Evolutionary conservation across 2,888 invertebrate species (phyloP), one percentile per base, ranked within the genome.

Genomic region (Erpobdella octoculata): DNA sequence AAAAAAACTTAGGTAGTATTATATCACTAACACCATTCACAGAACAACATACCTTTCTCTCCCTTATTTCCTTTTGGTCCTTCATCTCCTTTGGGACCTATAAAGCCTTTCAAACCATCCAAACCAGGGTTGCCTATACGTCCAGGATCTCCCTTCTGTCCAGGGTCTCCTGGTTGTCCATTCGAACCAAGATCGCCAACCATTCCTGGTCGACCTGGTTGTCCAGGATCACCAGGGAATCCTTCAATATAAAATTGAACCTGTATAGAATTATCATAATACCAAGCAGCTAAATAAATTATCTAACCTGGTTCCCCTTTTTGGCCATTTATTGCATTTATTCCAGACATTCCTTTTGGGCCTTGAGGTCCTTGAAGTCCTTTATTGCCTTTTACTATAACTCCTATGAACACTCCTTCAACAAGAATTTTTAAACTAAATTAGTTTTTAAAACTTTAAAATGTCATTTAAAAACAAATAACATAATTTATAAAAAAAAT

Each of bases 111-210:
- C 5, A 53, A 21, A 8, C 73, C 82, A 5, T 59, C 53, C 35
- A 67, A 48, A 73, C 74, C 74, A 65, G 33, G 46, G 12, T 33
- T 25, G n/a, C 75, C 75, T 28, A n/a, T 31, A 0, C 25, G 37
- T 18, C 76, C 75, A 77, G 74, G 8, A 73, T 53, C 72, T 3
- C 89, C 88, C 71, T 87, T 84, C 1, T 79, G 78, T 73, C 90
- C 90, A 76, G 83, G 81, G 1, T 80, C 77, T 37, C 75, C 75
- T 59, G 21, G 53, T n/a, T 15, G 53, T 25, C 53, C 53, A 53
- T 21, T 21, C 8, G 21, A 8, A 53, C 53, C 53, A 53, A 28
- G 53, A n/a, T 53, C 28, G 53, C 53, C 53, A 53, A 25, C 53
- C 6, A 8, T 53, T 59, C 77, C 77, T 36, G 69, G 67, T 38